Evolutionary conservation across 2,113 vertebrate genomes (phyloP).

Genomic region (Tautogolabrus adspersus): DNA sequence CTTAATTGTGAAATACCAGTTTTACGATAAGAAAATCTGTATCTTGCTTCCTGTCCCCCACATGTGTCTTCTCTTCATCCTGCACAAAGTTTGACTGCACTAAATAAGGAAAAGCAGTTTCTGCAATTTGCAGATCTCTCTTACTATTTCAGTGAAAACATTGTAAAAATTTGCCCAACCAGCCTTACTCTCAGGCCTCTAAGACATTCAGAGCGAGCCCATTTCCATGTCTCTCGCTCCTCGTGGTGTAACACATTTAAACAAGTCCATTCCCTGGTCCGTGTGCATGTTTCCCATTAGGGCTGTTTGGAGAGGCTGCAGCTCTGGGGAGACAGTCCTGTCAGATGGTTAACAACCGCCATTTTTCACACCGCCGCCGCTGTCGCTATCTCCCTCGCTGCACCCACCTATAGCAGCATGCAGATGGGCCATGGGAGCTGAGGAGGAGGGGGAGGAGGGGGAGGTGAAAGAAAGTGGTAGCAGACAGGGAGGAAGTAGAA

Average conservation of each 20-base stretch:
- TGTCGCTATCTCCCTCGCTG: constrained; percentile 67
- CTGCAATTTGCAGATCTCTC: not conserved
- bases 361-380: constrained; percentile 77
- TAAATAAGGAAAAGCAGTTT: not conserved
- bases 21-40: not conserved
- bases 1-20: not conserved
- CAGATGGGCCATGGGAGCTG: constrained; percentile 65
- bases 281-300: constrained; percentile 75
- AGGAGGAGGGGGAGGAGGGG: constrained; percentile 8
- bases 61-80: not conserved
- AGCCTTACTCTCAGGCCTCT: constrained; percentile 9
- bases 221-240: constrained; percentile 41
- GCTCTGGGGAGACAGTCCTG: constrained; percentile 75
- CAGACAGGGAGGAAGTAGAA: constrained; percentile 18
- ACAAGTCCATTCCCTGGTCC: constrained; percentile 67
- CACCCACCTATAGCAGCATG: constrained; percentile 72
- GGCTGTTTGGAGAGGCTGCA: constrained; percentile 74
- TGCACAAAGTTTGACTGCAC: not conserved
- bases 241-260: constrained; percentile 62
- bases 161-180: not conserved
- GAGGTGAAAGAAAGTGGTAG: constrained; percentile 3
- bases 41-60: constrained; percentile 1
- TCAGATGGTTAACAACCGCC: constrained; percentile 80
- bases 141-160: not conserved
- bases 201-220: constrained; percentile 60